Evolutionary conservation across 2,797 vertebrate genomes (phyloP).

Genomic region (Karalla daura): DNA sequence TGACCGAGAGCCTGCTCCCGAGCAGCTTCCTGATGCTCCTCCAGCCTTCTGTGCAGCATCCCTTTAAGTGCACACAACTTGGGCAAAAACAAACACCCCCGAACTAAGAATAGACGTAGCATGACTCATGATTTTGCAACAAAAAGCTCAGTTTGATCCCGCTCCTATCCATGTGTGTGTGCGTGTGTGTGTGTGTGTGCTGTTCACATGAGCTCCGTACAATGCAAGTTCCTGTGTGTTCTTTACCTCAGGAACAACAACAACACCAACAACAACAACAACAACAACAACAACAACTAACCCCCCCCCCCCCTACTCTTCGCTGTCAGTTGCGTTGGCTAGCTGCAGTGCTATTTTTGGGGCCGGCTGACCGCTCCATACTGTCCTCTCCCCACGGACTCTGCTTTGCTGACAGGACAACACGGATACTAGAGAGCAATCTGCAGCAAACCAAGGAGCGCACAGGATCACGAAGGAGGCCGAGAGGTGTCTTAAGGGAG

Average conservation of each 20-base stretch:
- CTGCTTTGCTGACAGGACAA: conserved; percentile 74
- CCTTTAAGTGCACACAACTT: conserved; percentile 72
- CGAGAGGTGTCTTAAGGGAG: conserved; percentile 18
- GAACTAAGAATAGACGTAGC: conserved; percentile 76
- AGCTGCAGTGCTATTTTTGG: conserved; percentile 78
- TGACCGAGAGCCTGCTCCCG: conserved; percentile 48
- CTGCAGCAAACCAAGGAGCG: conserved; percentile 45
- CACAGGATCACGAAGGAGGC: conserved; percentile 39
- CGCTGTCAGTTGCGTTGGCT: conserved; percentile 66
- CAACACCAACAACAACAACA: conserved; percentile 35
- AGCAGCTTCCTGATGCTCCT: conserved; percentile 40
- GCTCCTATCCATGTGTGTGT: conserved; percentile 42
- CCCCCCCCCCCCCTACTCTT: too few relatives aligned
- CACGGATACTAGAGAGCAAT: conserved; percentile 65
- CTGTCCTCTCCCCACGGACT: conserved; percentile 61
- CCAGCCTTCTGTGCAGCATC: conserved; percentile 58
- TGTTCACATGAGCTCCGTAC: conserved; percentile 39
- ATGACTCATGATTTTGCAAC: conserved; percentile 84
- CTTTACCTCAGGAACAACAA: conserved; percentile 43
- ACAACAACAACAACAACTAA: too few relatives aligned
- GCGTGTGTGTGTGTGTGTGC: conserved; percentile 1
- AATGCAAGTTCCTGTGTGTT: conserved; percentile 30
- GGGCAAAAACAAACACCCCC: conserved; percentile 70
- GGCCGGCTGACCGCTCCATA: conserved; percentile 65
- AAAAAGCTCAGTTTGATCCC: conserved; percentile 68